phyloP scores from a whole-genome alignment of 1,140 invertebrate genomes.

The Colletes gigas region DNA sequence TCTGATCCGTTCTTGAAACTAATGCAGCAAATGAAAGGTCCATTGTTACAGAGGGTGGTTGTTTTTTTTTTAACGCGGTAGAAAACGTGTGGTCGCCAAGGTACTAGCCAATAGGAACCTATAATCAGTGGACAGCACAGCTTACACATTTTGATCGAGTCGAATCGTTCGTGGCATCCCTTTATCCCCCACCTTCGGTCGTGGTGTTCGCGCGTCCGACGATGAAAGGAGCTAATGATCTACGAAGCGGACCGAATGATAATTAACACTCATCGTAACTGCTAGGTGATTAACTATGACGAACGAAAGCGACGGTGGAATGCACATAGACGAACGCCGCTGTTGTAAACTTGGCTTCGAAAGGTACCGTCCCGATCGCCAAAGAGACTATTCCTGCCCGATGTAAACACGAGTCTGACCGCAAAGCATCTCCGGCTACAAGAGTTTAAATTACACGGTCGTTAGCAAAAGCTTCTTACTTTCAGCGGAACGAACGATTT shows the following conservation, averaged over 20 bases:
- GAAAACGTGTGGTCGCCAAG: constrained; percentile 36
- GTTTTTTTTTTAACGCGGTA: constrained; percentile 19
- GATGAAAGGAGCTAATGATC: constrained; percentile 67
- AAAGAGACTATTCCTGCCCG: constrained; percentile 19
- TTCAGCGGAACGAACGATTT: constrained; percentile 11
- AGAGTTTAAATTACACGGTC: constrained; percentile 45
- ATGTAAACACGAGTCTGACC: constrained; percentile 29
- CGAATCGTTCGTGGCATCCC: constrained; percentile 36
- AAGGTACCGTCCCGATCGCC: constrained; percentile 34
- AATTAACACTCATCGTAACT: constrained; percentile 62
- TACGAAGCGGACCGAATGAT: constrained; percentile 62
- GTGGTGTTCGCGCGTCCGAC: constrained; percentile 38
- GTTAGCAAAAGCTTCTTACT: constrained; percentile 30
- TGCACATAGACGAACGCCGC: constrained; percentile 51
- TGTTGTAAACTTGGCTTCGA: constrained; percentile 11
- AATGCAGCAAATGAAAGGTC: no score
- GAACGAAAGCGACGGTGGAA: constrained; percentile 63
- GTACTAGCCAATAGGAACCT: not conserved
- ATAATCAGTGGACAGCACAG: constrained; percentile 39
- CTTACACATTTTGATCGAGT: constrained; percentile 60
- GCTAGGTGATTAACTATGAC: constrained; percentile 60
- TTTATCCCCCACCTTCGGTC: constrained; percentile 28
- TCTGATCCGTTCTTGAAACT: no score
- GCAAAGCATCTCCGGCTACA: constrained; percentile 6
- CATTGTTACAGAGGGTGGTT: not conserved